Evolutionary conservation across 1,140 invertebrate species (phyloP), one percentile per base, ranked within the genome.

Genomic region (Megalopta genalis): DNA sequence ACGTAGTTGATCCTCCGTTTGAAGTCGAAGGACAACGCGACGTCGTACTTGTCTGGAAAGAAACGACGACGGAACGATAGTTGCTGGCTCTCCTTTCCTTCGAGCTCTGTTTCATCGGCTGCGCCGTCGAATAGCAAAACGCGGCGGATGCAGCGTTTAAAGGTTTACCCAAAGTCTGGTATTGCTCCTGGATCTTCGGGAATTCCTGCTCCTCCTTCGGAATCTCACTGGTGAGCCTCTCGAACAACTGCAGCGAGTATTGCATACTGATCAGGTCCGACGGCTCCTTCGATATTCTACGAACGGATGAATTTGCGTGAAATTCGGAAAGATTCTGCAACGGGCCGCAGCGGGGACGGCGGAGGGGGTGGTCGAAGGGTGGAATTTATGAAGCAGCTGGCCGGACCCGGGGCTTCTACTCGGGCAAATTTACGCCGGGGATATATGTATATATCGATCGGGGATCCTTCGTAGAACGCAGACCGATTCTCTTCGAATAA

Each of bases 111-210:
- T 32, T 32, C 32, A 32, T 32, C 32, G 32, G 83, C 67, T 65
- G 77, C 52, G 9, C 23, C 18, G 37, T 9, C 27, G 46, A 57
- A 18, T 16, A 52, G 49, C 64, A 54, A 75, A 69, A 62, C 39
- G 18, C 25, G 37, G 27, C 54, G 49, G 39, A 27, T 54, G 32
- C 71, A 77, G 70, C 73, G 76, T 73, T 78, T 83, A 80, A 67
- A 85, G 63, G 68, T 86, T 94, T 95, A 94, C 94, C 95, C 81
- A 97, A 90, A 81, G 95, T 95, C 54, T 91, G 90, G 92, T 96
- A 96, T 89, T 97, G 95, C 57, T 97, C 96, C 64, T 93, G 93
- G 57, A 97, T 95, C 6, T 94, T 94, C 6, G 95, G 94, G 88
- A 97, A 97, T 81, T 95, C 94, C 79, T 94, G 93, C 90, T 97